A percentile compares a stretch with the other conserved stretches of the same genome.
Evolutionary conservation across 2,113 vertebrate genomes (phyloP).

Genomic region (Ceratotherium simum): DNA sequence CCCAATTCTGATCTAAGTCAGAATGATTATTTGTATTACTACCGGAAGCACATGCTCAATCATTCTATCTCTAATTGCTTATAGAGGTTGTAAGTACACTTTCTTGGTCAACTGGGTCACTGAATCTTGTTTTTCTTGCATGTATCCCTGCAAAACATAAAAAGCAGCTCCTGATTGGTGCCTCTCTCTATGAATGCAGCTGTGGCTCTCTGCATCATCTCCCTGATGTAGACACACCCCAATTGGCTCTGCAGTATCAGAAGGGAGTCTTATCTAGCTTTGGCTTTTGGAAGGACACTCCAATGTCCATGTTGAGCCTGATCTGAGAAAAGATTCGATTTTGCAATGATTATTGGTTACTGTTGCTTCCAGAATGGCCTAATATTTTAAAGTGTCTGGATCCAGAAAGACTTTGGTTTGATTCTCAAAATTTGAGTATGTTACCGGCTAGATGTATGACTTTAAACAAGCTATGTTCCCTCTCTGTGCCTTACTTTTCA

Average conservation of each 20-base stretch:
- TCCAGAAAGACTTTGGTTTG: background rate
- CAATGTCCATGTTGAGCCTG: background rate
- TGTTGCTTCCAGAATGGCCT: background rate
- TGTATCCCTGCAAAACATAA: background rate
- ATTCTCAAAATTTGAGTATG: background rate
- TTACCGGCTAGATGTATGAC: background rate
- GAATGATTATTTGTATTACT: background rate
- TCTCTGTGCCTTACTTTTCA: background rate
- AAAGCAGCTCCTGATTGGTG: background rate
- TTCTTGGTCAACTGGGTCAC: background rate
- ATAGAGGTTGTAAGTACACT: background rate
- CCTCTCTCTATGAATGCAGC: background rate
- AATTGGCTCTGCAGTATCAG: background rate
- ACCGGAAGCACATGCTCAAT: background rate
- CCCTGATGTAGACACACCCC: background rate
- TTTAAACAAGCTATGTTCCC: background rate
- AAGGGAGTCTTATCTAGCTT: background rate
- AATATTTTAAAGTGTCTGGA: background rate
- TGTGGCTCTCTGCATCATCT: rapidly evolving
- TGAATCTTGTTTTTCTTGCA: background rate
- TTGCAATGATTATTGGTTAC: background rate
- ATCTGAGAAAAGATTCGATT: background rate
- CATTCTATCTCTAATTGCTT: background rate
- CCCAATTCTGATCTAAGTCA: background rate
- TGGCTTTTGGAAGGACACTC: background rate